Conservation (phyloP, 2,888 invertebrate genomes). For the Nomada ruficornis region DNA sequence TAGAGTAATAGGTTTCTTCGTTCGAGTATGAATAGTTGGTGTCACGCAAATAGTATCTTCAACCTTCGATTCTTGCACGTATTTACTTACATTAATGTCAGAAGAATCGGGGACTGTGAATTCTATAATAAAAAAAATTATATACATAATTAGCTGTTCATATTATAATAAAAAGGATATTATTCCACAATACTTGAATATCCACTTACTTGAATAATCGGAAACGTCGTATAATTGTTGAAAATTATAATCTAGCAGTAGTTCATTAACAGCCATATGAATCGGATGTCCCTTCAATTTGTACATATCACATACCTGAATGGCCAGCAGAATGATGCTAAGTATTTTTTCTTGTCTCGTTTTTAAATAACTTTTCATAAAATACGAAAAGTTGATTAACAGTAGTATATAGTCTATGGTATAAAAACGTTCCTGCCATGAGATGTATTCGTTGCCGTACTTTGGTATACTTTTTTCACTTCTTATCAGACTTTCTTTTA, state of each 20-base stretch:
- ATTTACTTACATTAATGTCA: conserved; percentile 63
- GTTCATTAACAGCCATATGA: conserved; percentile 69
- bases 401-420: conserved; percentile 74
- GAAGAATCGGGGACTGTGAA: conserved; percentile 69
- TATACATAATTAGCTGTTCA: not conserved
- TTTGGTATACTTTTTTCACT: conserved; percentile 17
- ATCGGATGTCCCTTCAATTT: conserved; percentile 75
- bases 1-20: conserved; percentile 57
- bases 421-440: conserved; percentile 70
- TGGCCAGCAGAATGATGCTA: conserved; percentile 66
- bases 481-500: conserved; percentile 66
- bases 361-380: conserved; percentile 62
- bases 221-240: conserved; percentile 47
- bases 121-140: conserved; percentile 59
- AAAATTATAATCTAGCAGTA: conserved; percentile 68
- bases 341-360: conserved; percentile 51
- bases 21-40: conserved; percentile 50
- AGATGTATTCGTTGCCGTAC: not conserved
- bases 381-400: conserved; percentile 76
- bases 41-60: conserved; percentile 63
- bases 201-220: conserved; percentile 64
- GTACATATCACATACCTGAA: conserved; percentile 69
- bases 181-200: not conserved
- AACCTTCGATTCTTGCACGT: conserved; percentile 17
- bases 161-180: not conserved